Evolutionary conservation across 2,797 vertebrate genomes (phyloP).

Genomic region (Kryptopterus vitreolus): DNA sequence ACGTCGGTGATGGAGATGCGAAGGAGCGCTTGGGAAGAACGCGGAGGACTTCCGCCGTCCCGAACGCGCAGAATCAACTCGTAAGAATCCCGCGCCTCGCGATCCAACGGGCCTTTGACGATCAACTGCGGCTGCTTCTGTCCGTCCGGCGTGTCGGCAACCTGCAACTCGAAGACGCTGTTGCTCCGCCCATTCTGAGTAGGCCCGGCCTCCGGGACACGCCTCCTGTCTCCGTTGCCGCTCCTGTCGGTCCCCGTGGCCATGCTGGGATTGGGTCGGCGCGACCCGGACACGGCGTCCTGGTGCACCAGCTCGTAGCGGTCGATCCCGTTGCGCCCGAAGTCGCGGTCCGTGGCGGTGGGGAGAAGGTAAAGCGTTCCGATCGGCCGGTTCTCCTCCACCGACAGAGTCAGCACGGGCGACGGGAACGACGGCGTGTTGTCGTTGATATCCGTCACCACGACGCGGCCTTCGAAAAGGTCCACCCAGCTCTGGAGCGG

Average conservation of each 20-base stretch:
- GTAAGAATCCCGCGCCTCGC: constrained; percentile 90
- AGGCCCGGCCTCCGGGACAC: constrained; percentile 65
- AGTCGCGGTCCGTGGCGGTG: constrained; percentile 93
- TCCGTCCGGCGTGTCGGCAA: constrained; percentile 93
- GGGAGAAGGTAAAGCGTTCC: constrained; percentile 95
- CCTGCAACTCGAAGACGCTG: constrained; percentile 93
- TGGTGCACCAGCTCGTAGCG: constrained; percentile 89
- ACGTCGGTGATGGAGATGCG: constrained; percentile 95
- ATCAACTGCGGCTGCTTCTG: constrained; percentile 97
- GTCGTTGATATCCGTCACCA: constrained; percentile 95
- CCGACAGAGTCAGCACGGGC: constrained; percentile 92
- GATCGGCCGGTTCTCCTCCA: constrained; percentile 95
- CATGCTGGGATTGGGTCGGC: constrained; percentile 56
- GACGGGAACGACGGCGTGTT: constrained; percentile 97
- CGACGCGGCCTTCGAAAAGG: constrained; percentile 91
- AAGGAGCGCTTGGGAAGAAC: constrained; percentile 92
- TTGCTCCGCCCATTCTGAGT: constrained; percentile 73
- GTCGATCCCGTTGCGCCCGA: constrained; percentile 94
- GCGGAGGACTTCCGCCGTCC: constrained; percentile 88
- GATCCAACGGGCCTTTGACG: constrained; percentile 91
- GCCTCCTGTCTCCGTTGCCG: constrained; percentile 66
- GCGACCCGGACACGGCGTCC: constrained; percentile 59
- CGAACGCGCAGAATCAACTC: constrained; percentile 90
- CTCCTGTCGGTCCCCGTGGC: constrained; percentile 59
- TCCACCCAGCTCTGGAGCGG: constrained; percentile 97